Base-by-base conservation (phyloP, 2,797 vertebrate species). In the Tauraco hartlaubi region DNA sequence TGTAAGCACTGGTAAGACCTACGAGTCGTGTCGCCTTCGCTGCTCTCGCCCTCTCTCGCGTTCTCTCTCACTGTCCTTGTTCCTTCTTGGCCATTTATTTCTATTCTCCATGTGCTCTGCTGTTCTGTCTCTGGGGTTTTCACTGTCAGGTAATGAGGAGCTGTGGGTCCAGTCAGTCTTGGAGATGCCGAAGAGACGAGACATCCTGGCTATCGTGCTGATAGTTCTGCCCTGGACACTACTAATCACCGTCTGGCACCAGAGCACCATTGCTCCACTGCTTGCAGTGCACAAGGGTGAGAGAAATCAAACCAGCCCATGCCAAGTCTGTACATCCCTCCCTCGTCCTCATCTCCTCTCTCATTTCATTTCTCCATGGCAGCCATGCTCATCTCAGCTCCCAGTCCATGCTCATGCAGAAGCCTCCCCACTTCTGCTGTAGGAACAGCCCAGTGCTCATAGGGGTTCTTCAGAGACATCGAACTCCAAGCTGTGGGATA, bases 151-250 rank as follows among this genome's bases (percentile, higher is more conserved):
- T 99, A 99, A 99, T 99, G 99, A 99, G 98, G 98, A 99, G 98
- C 99, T 98, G 98, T 98, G 99, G 98, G 98, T 98, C 98, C 99
- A 99, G 98, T 98, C 99, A 99, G 98, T 98, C 98, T 99, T 99
- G 99, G 99, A 99, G 99, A 99, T 99, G 99, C 99, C 99, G 99
- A 99, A 99, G 98, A 99, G 99, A 99, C 99, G 99, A 98, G 99
- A 99, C 98, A 99, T 99, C 98, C 99, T 99, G 97, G 99, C 99
- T 95, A 99, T 99, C 87, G 99, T 99, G 98, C 99, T 99, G 98
- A 99, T 99, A 72, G 99, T 99, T 98, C 99, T 99, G 98, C 99
- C 99, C 95, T 99, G 99, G 99, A 99, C 99, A 18, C 98, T 99
- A 81, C 99, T 99, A 95, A 99, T 99, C 99, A 99, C 99, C 49